Base-by-base conservation (phyloP, 2,797 vertebrate genomes). In the Hydrophis major region DNA sequence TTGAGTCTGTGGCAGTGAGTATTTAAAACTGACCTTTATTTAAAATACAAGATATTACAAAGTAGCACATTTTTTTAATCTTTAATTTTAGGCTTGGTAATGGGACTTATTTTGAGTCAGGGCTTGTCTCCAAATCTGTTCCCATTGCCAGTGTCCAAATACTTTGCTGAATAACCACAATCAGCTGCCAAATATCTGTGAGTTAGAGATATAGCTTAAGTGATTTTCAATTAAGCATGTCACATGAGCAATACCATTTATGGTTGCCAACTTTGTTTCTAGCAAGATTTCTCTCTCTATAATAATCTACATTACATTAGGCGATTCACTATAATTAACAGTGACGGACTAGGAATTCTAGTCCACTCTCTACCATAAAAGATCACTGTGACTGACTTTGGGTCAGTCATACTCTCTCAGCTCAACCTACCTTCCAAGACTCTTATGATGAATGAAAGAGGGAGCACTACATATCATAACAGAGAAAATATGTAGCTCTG, bases 1-100 rank as follows among this genome's bases (percentile, higher is more conserved):
- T 66, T 88, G 92, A 88, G 3, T 1, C 5, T n/a, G 25, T 3
- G 93, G 20, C 53, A 94, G 90, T 78, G 89, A 94, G 69, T 89
- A 91, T 86, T 91, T 78, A 90, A 59, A 93, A 32, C 6, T 78
- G 87, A 88, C 14, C 20, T 55, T 69, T 74, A 59, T 22, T 25
- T 27, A 93, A 95, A 93, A 37, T 18, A 42, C 42, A 27, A 6
- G 42, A 32, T 0, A 2, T 66, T 92, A 25, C 50, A 90, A 83
- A 89, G 13, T 18, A 92, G 27, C 20, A 14, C 12, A 27, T 3
- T 3, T 0, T 53, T 87, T 88, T 59, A 37, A 90, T 2, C 11
- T 37, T 53, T 57, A 87, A 47, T 37, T 86, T 63, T 57, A 32
- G 18, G 59, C 16, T 42, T 86, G 32, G 25, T 22, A 1, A 2